phyloP scores from a whole-genome alignment of 2,888 invertebrate genomes.

The Diarsia brunnea region DNA sequence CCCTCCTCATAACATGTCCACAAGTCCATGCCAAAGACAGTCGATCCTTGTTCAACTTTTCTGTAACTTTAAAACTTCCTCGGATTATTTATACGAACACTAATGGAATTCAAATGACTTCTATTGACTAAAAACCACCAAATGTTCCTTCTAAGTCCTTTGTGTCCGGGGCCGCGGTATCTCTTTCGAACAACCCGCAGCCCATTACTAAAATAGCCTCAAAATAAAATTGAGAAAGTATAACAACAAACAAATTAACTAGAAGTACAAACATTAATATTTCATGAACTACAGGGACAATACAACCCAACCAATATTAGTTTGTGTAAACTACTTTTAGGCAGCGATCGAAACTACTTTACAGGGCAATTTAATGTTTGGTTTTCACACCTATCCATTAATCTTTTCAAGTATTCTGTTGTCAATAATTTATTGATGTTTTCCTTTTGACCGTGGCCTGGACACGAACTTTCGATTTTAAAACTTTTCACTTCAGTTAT shows the following conservation, averaged over 20 bases:
- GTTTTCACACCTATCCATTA: conserved; percentile 19
- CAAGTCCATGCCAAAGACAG: too few relatives aligned
- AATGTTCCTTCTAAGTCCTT: too few relatives aligned
- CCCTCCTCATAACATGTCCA: too few relatives aligned
- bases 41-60: too few relatives aligned
- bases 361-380: conserved; percentile 11
- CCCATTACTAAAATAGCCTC: too few relatives aligned
- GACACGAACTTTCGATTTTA: background rate
- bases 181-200: too few relatives aligned
- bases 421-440: background rate
- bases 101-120: too few relatives aligned
- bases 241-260: background rate
- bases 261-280: background rate
- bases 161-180: too few relatives aligned
- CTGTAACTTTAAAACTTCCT: too few relatives aligned
- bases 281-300: background rate
- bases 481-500: background rate
- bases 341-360: conserved; percentile 18
- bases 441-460: conserved; percentile 8
- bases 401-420: background rate
- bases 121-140: too few relatives aligned
- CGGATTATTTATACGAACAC: too few relatives aligned
- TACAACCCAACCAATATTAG: too few relatives aligned
- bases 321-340: conserved; percentile 1
- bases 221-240: background rate